Evolutionary conservation across 1,140 invertebrate species (phyloP).

Genomic region (Drosophila lini): DNA sequence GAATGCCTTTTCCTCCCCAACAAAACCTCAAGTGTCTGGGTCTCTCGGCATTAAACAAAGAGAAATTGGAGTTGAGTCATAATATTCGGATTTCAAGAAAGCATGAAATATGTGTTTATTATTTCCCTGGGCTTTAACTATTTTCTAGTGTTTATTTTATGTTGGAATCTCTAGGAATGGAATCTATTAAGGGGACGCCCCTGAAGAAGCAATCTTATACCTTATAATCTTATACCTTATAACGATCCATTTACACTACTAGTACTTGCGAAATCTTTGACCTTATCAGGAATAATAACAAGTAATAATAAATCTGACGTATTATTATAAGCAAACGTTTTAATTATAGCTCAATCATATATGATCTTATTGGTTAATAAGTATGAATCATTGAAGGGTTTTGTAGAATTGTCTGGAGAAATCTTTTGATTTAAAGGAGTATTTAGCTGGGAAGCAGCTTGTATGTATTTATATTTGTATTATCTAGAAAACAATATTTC

Average conservation of each 20-base stretch:
- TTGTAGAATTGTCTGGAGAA: not conserved
- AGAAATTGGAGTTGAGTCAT: conserved; percentile 4
- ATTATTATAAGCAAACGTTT: not conserved
- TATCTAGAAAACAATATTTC: not conserved
- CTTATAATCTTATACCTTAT: no score
- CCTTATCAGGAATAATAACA: not conserved
- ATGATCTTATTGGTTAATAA: not conserved
- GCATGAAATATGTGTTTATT: conserved; percentile 3
- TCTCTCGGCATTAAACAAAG: conserved; percentile 1
- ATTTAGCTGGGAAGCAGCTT: not conserved
- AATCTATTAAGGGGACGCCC: not conserved
- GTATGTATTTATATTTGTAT: not conserved
- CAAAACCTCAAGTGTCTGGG: not conserved
- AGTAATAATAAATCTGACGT: not conserved
- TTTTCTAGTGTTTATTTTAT: not conserved
- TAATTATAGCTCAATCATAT: not conserved
- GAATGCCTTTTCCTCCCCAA: not conserved
- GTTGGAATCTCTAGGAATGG: not conserved
- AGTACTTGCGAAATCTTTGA: not conserved
- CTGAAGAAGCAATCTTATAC: no score
- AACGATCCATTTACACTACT: not conserved
- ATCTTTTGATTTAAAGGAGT: not conserved
- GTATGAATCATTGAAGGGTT: not conserved
- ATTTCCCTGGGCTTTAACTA: not conserved
- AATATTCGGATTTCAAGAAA: conserved; percentile 1